These are phyloP conservation scores for Megalonaias nervosa DNA, from an alignment of 1,140 invertebrate species.

Conservation along the genomic window DNA sequence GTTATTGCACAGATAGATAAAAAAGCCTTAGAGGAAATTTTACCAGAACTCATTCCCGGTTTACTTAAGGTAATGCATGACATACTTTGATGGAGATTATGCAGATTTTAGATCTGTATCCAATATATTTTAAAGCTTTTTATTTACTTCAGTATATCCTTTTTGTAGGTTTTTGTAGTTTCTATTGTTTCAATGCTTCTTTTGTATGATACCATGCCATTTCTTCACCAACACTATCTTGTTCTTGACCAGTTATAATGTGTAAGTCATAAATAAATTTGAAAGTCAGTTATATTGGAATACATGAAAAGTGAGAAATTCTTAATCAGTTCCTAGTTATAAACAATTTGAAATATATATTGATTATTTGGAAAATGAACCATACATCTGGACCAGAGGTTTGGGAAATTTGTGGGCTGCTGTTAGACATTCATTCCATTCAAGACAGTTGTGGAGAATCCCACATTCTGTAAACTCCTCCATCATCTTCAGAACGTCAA, in stretches of 20 bases:
- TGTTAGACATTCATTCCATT: too few relatives aligned
- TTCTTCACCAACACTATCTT: neutral
- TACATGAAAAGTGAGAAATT: too few relatives aligned
- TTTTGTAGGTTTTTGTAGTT: neutral
- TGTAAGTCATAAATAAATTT: neutral
- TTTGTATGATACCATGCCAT: neutral
- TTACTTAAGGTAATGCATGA: conserved; percentile 83
- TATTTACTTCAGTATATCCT: neutral
- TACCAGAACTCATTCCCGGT: conserved; percentile 87
- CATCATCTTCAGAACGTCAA: too few relatives aligned
- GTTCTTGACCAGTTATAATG: neutral
- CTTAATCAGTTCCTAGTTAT: too few relatives aligned
- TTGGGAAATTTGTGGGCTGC: too few relatives aligned
- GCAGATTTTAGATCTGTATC: neutral
- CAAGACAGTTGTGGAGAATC: too few relatives aligned
- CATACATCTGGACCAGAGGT: too few relatives aligned
- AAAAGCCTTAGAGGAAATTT: conserved; percentile 78
- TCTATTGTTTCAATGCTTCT: neutral
- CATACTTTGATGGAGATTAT: neutral
- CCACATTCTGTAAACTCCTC: too few relatives aligned
- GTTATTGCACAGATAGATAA: conserved; percentile 60
- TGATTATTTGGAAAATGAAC: too few relatives aligned
- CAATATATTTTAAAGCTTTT: neutral
- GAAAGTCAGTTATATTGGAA: too few relatives aligned
- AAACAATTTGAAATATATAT: too few relatives aligned